Base-by-base conservation (phyloP, 2,797 vertebrate genomes). In the Brachyalestes nurse region DNA sequence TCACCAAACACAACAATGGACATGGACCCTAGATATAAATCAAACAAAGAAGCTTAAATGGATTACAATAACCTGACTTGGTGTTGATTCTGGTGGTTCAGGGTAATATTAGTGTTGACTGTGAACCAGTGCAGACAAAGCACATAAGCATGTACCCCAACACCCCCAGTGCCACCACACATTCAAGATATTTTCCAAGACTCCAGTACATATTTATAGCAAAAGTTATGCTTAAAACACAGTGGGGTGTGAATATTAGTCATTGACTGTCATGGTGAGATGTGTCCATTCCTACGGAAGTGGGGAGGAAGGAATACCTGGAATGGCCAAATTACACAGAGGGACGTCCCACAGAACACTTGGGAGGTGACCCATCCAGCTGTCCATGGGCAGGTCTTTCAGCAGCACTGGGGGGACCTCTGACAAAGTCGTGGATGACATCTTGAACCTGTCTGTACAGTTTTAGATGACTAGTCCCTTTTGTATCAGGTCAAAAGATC, bases 291-390 rank as follows among this genome's bases (percentile, higher is more conserved):
- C 49, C 19, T 13, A 2, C 34, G 28, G 17, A 19, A 12, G 64
- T 19, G 1, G 38, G 25, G 34, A 34, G 62, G 34, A 16, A n/a
- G 28, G 61, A 85, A 71, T 92, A 98, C 97, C 97, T 86, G 97
- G 97, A 89, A 98, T 96, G 86, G 97, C 94, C 85, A 99, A 87
- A 75, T 96, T 93, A 87, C 92, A 93, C 38, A 99, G 92, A 0
- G 97, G 96, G 67, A 91, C 83, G 85, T 97, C 96, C 97, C 96
- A 97, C 80, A 98, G 92, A 21, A 79, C 85, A 53, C 91, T 87
- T 1, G 95, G 93, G 84, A 98, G 91, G 49, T 42, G 88, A 61
- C 94, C 90, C 97, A 99, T 99, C 97, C 97, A 99, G 40, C 91
- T 90, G 55, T 94, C 92, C 89, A 92, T 91, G 38, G 93, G 90